Conservation (phyloP, 2,113 vertebrate species). For the Acanthochromis polyacanthus region DNA sequence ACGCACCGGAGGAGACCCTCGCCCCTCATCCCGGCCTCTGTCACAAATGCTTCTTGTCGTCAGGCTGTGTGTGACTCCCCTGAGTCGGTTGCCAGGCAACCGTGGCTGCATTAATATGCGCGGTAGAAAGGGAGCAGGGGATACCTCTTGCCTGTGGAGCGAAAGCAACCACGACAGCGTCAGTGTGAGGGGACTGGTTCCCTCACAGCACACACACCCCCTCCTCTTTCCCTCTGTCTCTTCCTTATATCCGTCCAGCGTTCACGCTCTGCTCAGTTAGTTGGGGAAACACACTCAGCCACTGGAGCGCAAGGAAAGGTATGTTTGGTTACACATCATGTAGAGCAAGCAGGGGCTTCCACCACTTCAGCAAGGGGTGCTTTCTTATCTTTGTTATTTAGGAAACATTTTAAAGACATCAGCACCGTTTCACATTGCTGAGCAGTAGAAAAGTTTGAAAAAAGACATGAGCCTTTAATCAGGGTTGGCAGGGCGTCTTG, state of each 20-base stretch:
- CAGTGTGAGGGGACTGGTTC: conserved; percentile 69
- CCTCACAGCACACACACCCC: conserved; percentile 43
- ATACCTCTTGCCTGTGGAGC: conserved; percentile 81
- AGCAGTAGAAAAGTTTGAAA: conserved; percentile 64
- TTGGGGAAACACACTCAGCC: conserved; percentile 51
- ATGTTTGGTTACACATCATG: conserved; percentile 55
- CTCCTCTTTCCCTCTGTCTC: conserved; percentile 5
- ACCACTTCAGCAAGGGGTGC: conserved; percentile 34
- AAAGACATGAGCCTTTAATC: conserved; percentile 41
- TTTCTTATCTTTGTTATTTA: conserved; percentile 25
- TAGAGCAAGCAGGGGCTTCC: conserved; percentile 46
- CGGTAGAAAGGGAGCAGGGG: conserved; percentile 84
- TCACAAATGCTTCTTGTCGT: conserved; percentile 78
- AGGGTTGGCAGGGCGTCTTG: conserved; percentile 30
- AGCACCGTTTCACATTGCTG: conserved; percentile 29
- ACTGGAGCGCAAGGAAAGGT: conserved; percentile 42
- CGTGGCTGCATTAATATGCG: conserved; percentile 89
- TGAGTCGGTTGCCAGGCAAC: conserved; percentile 93
- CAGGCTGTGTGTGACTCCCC: conserved; percentile 84
- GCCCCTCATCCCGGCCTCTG: conserved; percentile 71
- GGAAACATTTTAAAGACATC: conserved; percentile 37
- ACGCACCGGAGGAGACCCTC: conserved; percentile 66
- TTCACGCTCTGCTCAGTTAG: conserved; percentile 58
- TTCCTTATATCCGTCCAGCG: conserved; percentile 39
- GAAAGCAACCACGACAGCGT: conserved; percentile 66